These are phyloP conservation scores for Latheticus oryzae DNA, from an alignment of 2,888 invertebrate genomes.

Conservation along the genomic window DNA sequence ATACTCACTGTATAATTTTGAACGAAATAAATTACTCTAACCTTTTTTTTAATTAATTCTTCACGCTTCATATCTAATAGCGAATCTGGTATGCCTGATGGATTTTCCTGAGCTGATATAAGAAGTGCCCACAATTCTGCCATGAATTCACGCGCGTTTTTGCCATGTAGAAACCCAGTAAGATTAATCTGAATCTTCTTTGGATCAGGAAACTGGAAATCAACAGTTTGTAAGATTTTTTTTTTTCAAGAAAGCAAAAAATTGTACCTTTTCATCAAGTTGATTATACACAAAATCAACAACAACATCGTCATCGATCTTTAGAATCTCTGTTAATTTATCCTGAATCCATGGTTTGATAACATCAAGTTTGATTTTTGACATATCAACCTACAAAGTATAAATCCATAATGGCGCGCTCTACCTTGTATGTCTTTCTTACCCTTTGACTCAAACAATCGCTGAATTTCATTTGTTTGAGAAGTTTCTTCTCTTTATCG, in stretches of 20 bases:
- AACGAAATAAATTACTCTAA: slow-evolving; percentile 56
- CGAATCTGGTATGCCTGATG: slow-evolving; percentile 94
- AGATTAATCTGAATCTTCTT: slow-evolving; percentile 99
- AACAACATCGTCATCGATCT: slow-evolving; percentile 98
- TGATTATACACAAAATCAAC: slow-evolving; percentile 99
- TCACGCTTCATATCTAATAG: slow-evolving; percentile 97
- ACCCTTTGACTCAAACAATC: slow-evolving; percentile 94
- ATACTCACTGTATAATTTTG: too few relatives aligned
- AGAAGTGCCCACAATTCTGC: slow-evolving; percentile 96
- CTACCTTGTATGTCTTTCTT: slow-evolving; percentile 47
- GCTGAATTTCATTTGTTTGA: slow-evolving; percentile 99
- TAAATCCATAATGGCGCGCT: slow-evolving; percentile 13
- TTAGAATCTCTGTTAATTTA: slow-evolving; percentile 94
- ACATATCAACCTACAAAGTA: slow-evolving; percentile 88
- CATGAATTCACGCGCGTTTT: slow-evolving; percentile 97
- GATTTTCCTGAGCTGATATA: slow-evolving; percentile 94
- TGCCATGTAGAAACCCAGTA: slow-evolving; percentile 98
- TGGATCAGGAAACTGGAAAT: slow-evolving; percentile 89
- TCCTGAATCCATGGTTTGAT: slow-evolving; percentile 99
- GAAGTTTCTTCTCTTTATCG: slow-evolving; percentile 98
- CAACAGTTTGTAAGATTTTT: slow-evolving; percentile 7
- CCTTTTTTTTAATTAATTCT: slow-evolving; percentile 91
- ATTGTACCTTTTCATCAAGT: slow-evolving; percentile 88
- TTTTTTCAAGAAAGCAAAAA: slow-evolving; percentile 7
- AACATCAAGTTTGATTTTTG: slow-evolving; percentile 96